Conservation (phyloP, 2,797 vertebrate genomes). For the Paramormyrops hopkinsi region DNA sequence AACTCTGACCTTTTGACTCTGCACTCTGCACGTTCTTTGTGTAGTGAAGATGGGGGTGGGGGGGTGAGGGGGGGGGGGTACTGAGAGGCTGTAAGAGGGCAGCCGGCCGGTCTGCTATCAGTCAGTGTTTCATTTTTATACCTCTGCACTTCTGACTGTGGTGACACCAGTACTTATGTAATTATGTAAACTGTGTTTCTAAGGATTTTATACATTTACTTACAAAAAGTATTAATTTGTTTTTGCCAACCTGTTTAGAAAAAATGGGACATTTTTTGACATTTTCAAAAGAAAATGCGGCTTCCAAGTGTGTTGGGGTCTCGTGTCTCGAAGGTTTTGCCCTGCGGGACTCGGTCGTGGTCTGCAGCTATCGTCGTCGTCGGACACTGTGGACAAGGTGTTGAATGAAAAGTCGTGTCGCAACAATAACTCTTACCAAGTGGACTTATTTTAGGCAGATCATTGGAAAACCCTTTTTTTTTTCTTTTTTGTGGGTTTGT, state of each 20-base stretch:
- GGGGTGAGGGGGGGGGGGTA: conserved; percentile 21
- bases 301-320: conserved; percentile 43
- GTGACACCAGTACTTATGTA: conserved; percentile 75
- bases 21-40: conserved; percentile 51
- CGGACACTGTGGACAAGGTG: conserved; percentile 45
- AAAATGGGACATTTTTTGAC: conserved; percentile 8
- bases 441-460: conserved; percentile 26
- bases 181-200: conserved; percentile 77
- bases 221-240: conserved; percentile 66
- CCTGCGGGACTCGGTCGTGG: conserved; percentile 26
- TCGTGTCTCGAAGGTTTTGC: conserved; percentile 33
- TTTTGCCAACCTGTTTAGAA: conserved; percentile 44
- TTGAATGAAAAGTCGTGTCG: conserved; percentile 27
- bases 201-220: conserved; percentile 80
- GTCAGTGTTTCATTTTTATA: conserved; percentile 70
- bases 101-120: conserved; percentile 49
- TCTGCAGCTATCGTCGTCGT: conserved; percentile 46
- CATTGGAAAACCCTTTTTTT: conserved; percentile 23
- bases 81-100: conserved; percentile 31
- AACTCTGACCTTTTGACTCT: conserved; percentile 66
- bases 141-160: conserved; percentile 80
- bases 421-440: conserved; percentile 34
- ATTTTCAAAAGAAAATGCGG: conserved; percentile 46
- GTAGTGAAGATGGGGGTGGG: conserved; percentile 37
- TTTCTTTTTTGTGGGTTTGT: neutral